Percentiles rank a stretch among this genome's conserved stretches.
Evolutionary conservation across 2,888 invertebrate species (phyloP).

Genomic region (Teinopalpus imperialis): DNA sequence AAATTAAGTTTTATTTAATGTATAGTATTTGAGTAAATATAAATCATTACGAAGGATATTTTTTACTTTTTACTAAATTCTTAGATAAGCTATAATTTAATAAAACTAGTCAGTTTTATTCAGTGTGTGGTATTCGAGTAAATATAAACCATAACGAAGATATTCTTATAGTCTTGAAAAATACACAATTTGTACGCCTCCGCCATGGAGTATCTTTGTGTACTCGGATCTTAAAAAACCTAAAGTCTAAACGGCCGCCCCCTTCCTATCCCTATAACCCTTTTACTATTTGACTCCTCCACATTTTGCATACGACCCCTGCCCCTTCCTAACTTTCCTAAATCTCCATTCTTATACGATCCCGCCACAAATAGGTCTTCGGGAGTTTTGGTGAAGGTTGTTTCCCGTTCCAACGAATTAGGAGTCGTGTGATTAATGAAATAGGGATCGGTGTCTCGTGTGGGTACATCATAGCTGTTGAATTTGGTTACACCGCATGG

Average conservation of each 20-base stretch:
- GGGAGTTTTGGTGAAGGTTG: background rate
- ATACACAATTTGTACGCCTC: too few relatives aligned
- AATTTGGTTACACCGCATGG: conserved; percentile 13
- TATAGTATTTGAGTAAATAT: too few relatives aligned
- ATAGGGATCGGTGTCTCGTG: conserved; percentile 30
- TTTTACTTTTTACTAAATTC: too few relatives aligned
- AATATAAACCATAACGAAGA: too few relatives aligned
- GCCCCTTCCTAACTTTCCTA: conserved; percentile 3
- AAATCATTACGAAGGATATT: too few relatives aligned
- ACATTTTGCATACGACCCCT: conserved; percentile 10
- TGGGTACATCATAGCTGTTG: conserved; percentile 33
- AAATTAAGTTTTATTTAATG: too few relatives aligned
- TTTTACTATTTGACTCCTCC: background rate
- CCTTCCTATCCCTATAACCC: conserved; percentile 7
- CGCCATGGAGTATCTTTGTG: too few relatives aligned
- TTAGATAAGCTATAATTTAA: too few relatives aligned
- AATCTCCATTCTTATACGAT: conserved; percentile 28
- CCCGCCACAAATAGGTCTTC: conserved; percentile 34
- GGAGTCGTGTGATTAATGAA: background rate
- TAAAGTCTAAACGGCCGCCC: conserved; percentile 18
- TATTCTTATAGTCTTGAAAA: too few relatives aligned
- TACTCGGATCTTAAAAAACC: too few relatives aligned
- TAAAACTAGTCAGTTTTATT: too few relatives aligned
- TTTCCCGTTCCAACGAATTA: conserved; percentile 1
- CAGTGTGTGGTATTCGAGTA: too few relatives aligned